Conservation (phyloP, 2,888 invertebrate species). For the Acronicta alni region DNA sequence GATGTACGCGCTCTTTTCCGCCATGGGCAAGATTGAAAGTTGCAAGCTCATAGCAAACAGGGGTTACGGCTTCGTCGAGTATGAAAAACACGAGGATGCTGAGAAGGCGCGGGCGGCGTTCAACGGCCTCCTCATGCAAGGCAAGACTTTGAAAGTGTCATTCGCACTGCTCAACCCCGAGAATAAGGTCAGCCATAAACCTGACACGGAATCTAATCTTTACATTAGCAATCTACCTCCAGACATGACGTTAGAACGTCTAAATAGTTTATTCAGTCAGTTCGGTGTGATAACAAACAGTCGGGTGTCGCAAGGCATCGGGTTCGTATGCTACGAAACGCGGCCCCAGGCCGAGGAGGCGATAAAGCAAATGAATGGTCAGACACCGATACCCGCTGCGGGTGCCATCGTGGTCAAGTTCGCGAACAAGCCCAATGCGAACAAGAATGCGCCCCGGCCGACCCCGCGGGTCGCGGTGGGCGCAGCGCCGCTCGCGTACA, state of each 20-base stretch:
- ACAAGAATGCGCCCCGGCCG: conserved; percentile 81
- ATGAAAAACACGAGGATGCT: conserved; percentile 87
- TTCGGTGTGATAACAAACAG: conserved; percentile 86
- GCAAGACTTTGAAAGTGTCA: conserved; percentile 87
- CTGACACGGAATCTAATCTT: conserved; percentile 86
- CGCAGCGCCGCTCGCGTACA: conserved; percentile 77
- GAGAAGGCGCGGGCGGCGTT: conserved; percentile 87
- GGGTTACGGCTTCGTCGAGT: conserved; percentile 87
- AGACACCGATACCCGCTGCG: conserved; percentile 81
- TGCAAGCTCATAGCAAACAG: conserved; percentile 87
- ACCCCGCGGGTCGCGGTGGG: conserved; percentile 73
- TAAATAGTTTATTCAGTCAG: conserved; percentile 81
- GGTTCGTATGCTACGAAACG: conserved; percentile 85
- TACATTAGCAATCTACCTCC: conserved; percentile 88
- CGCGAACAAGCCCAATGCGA: conserved; percentile 85
- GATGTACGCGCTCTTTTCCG: conserved; percentile 88
- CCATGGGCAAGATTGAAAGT: conserved; percentile 88
- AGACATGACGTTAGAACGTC: conserved; percentile 86
- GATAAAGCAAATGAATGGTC: conserved; percentile 83
- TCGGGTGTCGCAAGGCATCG: conserved; percentile 87
- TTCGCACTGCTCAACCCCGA: conserved; percentile 88
- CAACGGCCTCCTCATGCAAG: conserved; percentile 88
- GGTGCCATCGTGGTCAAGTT: conserved; percentile 86
- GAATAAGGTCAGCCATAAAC: conserved; percentile 86
- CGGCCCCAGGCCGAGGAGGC: conserved; percentile 86